Evolutionary conservation across 2,888 invertebrate genomes (phyloP).

Genomic region (Lepidochitona cinerea): DNA sequence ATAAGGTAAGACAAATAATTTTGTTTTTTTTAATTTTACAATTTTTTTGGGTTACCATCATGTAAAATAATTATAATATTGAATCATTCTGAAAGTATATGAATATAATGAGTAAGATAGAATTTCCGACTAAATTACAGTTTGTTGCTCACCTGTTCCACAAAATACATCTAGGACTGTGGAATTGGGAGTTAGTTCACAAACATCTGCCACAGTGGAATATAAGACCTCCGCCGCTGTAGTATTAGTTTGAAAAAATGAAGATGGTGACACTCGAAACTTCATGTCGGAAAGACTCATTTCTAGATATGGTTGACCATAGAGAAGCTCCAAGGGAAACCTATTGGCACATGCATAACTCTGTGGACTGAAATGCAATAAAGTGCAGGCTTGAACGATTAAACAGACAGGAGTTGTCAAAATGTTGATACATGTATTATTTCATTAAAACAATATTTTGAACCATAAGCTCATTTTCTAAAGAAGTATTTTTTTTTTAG

Average conservation of each 20-base stretch:
- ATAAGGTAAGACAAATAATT: too few relatives aligned
- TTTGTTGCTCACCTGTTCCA: not conserved
- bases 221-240: conserved; percentile 9
- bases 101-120: too few relatives aligned
- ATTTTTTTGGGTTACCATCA: too few relatives aligned
- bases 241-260: conserved; percentile 70
- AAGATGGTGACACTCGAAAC: conserved; percentile 66
- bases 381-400: too few relatives aligned
- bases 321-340: not conserved
- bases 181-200: not conserved
- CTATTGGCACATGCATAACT: not conserved
- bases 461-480: too few relatives aligned
- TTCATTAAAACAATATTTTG: too few relatives aligned
- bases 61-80: too few relatives aligned
- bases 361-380: not conserved
- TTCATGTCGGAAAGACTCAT: conserved; percentile 67
- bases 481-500: too few relatives aligned
- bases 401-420: not conserved
- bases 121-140: too few relatives aligned
- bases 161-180: conserved; percentile 1
- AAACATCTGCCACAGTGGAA: not conserved
- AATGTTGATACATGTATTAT: not conserved
- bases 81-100: too few relatives aligned
- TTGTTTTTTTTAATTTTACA: too few relatives aligned
- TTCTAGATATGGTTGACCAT: not conserved